phyloP scores from a whole-genome alignment of 2,113 vertebrate species.

The Cephalopterus ornatus region DNA sequence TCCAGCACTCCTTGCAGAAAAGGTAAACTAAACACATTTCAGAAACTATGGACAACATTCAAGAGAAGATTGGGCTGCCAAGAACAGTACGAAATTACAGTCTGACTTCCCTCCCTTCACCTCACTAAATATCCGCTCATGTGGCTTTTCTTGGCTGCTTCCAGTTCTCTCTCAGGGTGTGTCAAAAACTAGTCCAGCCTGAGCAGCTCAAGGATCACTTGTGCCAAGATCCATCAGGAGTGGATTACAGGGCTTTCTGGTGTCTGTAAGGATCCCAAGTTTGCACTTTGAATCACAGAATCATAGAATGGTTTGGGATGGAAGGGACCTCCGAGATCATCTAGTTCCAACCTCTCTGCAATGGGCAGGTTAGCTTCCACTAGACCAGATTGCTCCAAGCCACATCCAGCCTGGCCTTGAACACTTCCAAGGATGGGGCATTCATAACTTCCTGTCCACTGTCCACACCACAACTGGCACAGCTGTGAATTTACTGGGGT shows the following conservation, averaged over 20 bases:
- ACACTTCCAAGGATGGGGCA: background rate
- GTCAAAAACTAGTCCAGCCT: background rate
- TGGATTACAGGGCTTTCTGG: background rate
- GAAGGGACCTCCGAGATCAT: background rate
- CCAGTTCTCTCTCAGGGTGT: background rate
- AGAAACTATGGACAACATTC: background rate
- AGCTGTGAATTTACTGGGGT: background rate
- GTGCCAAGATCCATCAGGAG: constrained; percentile 2
- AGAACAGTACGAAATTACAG: background rate
- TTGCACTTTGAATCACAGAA: background rate
- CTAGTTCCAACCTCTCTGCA: background rate
- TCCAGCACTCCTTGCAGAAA: background rate
- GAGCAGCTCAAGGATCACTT: background rate
- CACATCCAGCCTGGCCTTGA: background rate
- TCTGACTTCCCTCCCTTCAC: background rate
- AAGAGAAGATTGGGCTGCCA: background rate
- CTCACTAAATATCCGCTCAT: background rate
- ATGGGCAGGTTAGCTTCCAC: background rate
- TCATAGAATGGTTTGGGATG: background rate
- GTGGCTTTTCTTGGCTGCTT: constrained; percentile 40
- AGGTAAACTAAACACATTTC: background rate
- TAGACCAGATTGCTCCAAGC: background rate
- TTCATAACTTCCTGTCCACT: background rate
- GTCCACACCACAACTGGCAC: background rate
- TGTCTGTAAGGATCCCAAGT: background rate